phyloP scores from a whole-genome alignment of 2,888 invertebrate species.

The Sinohyriopsis cumingii region DNA sequence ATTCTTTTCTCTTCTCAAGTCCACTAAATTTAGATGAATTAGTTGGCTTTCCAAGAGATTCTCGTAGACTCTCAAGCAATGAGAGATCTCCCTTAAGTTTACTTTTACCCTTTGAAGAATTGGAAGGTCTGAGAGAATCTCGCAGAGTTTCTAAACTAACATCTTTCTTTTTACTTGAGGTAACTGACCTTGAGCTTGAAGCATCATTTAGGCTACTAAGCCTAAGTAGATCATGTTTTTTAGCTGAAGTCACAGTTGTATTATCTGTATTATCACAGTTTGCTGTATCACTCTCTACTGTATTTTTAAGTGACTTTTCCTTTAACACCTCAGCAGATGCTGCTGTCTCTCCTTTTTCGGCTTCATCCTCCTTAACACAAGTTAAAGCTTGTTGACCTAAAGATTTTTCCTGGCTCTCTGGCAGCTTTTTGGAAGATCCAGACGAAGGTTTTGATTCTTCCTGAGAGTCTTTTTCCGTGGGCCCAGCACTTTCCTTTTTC shows the following conservation, averaged over 20 bases:
- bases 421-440: constrained; percentile 15
- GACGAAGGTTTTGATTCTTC: too few species aligned
- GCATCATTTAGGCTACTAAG: constrained; percentile 37
- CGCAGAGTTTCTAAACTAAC: constrained; percentile 53
- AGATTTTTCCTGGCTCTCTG: constrained; percentile 34
- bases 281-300: constrained; percentile 17
- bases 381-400: constrained; percentile 36
- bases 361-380: constrained; percentile 43
- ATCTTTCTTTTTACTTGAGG: constrained; percentile 50
- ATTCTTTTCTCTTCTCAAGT: constrained; percentile 59
- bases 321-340: constrained; percentile 5
- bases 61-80: constrained; percentile 48
- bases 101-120: constrained; percentile 48
- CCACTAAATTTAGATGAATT: constrained; percentile 58
- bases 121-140: constrained; percentile 46
- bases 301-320: constrained; percentile 9
- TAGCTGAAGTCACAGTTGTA: constrained; percentile 31
- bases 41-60: constrained; percentile 52
- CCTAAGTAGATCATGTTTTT: constrained; percentile 37
- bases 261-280: constrained; percentile 37
- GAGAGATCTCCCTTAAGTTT: constrained; percentile 38
- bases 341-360: constrained; percentile 19
- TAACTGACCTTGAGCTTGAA: constrained; percentile 34
- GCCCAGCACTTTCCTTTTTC: neutral
- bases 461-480: constrained; percentile 3